Base-by-base conservation (phyloP, 2,888 invertebrate genomes). In the Megamerina dolium region DNA sequence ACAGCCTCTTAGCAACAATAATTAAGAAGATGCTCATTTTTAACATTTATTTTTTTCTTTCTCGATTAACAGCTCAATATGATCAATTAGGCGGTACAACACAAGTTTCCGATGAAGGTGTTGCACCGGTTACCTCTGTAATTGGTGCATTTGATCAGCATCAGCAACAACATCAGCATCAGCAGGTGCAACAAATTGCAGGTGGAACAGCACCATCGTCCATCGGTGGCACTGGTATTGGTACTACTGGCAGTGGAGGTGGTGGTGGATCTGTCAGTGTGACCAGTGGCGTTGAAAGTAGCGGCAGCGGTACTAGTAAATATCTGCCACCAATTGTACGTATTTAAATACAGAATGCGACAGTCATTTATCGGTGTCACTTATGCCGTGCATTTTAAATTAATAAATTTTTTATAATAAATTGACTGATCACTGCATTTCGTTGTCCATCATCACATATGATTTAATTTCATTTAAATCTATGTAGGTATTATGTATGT, bases 71-170 rank as follows among this genome's bases (percentile, higher is more conserved):
- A 70, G 70, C 67, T 37, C 69, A 70, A 68, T 70, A 68, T 45
- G 70, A 70, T 52, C 57, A 67, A 41, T 59, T 70, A 29, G 70
- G 70, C 17, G 70, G 70, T 27, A 64, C 68, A 3, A 63, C 69
- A 9, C 62, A 65, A 40, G 43, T 69, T 5, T 67, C 66, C 3
- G 68, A 70, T 50, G 70, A 70, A 51, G 70, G 70, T 18, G 46
- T 70, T 21, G 68, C 70, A 3, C 69, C 68, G 8, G 60, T 70
- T 6, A 58, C 66, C 16, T 70, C 70, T 1, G 69, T 69, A 1
- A 63, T 69, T 44, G 69, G 69, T 12, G 48, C 64, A 1, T 45
- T 68, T 33, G 63, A 64, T 37, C 55, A 53, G 13, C 56, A 57
- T 20, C 46, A 34, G 19, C 42, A 10, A 23, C 23, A n/a, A n/a